Evolutionary conservation across 2,888 invertebrate genomes (phyloP).

Genomic region (Meghimatium bilineatum): DNA sequence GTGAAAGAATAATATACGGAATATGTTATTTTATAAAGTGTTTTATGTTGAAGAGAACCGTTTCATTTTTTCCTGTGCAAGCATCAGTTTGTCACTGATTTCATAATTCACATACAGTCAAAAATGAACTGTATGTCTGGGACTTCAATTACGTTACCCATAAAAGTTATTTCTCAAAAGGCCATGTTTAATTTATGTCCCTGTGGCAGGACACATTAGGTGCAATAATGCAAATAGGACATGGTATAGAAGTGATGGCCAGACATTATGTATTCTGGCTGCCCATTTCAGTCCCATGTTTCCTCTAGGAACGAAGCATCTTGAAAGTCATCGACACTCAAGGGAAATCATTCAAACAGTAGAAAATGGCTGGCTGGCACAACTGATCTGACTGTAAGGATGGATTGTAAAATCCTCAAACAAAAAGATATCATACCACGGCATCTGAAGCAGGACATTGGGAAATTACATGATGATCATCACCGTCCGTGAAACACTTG

Average conservation of each 20-base stretch:
- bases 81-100: not conserved
- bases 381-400: slow-evolving; percentile 18
- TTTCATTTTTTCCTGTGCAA: not conserved
- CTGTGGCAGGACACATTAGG: slow-evolving; percentile 12
- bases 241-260: not conserved
- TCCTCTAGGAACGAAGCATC: not conserved
- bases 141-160: not conserved
- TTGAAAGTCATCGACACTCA: slow-evolving; percentile 18
- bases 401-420: not conserved
- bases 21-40: too few relatives aligned
- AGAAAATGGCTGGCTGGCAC: slow-evolving; percentile 31
- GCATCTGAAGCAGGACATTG: not conserved
- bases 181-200: not conserved
- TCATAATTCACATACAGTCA: not conserved
- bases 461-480: not conserved
- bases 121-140: not conserved
- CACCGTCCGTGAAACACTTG: not conserved
- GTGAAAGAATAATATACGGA: too few relatives aligned
- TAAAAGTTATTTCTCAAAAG: slow-evolving; percentile 10
- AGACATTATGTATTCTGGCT: slow-evolving; percentile 32
- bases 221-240: slow-evolving; percentile 9
- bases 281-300: not conserved
- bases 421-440: not conserved
- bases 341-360: slow-evolving; percentile 41
- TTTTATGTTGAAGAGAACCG: not conserved